A percentile compares a stretch with the other conserved stretches of the same genome.
These are phyloP conservation scores for Sula dactylatra DNA, from an alignment of 2,113 vertebrate genomes.

Conservation along the genomic window DNA sequence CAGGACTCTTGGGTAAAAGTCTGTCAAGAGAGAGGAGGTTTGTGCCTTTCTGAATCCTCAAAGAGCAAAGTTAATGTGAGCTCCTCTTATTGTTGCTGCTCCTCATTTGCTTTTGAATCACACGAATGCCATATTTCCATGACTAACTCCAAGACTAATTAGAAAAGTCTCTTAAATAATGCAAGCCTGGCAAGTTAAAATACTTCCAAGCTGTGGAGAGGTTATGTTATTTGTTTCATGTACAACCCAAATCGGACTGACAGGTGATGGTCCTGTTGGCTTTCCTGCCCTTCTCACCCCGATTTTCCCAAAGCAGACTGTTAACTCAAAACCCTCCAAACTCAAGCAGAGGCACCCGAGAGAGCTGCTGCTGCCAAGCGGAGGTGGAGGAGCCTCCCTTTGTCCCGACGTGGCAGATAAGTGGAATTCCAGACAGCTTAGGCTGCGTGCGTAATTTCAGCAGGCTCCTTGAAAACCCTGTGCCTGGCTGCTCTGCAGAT, in stretches of 20 bases:
- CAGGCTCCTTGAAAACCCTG: not conserved
- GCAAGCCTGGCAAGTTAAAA: not conserved
- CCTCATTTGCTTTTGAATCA: rapidly evolving
- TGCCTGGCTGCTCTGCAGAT: not conserved
- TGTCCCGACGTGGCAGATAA: not conserved
- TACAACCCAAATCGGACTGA: rapidly evolving
- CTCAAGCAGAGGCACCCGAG: not conserved
- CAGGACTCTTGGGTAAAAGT: not conserved
- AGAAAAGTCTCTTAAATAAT: not conserved
- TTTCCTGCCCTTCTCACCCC: not conserved
- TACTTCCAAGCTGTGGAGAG: not conserved
- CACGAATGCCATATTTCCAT: not conserved
- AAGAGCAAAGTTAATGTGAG: rapidly evolving
- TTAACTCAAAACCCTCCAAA: not conserved
- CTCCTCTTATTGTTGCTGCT: not conserved
- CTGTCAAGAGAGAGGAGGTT: not conserved
- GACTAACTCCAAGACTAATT: not conserved
- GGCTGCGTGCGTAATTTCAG: not conserved
- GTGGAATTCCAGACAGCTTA: not conserved
- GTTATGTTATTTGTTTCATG: rapidly evolving
- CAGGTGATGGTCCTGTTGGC: not conserved
- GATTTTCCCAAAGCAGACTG: not conserved
- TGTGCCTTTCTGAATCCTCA: not conserved
- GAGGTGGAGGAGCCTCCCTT: not conserved
- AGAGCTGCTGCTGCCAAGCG: not conserved